Evolutionary conservation across 2,888 invertebrate genomes (phyloP).

Genomic region (Ischnus inquisitorius): DNA sequence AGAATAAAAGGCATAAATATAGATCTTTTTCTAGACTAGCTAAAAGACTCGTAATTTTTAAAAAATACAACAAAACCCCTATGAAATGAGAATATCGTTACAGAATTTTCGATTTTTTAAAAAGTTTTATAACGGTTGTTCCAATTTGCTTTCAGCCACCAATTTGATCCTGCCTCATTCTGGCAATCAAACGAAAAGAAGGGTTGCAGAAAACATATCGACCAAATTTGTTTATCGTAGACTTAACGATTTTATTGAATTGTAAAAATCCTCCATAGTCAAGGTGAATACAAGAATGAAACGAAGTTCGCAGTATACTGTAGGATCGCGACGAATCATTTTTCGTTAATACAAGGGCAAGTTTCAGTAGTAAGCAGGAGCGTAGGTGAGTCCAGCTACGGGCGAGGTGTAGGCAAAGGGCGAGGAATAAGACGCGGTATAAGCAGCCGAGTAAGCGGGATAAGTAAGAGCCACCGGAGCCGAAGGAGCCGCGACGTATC

Average conservation of each 20-base stretch:
- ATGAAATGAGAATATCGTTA: too few relatives aligned
- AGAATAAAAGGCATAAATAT: too few relatives aligned
- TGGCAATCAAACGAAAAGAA: too few relatives aligned
- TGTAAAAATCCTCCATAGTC: constrained; percentile 12
- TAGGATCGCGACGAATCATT: not conserved
- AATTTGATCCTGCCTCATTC: too few relatives aligned
- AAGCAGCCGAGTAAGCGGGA: constrained; percentile 77
- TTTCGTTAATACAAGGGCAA: not conserved
- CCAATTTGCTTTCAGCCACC: too few relatives aligned
- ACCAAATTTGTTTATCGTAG: not conserved
- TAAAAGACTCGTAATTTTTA: too few relatives aligned
- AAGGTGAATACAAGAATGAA: constrained; percentile 12
- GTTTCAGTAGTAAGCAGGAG: constrained; percentile 71
- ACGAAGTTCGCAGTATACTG: not conserved
- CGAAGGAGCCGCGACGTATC: constrained; percentile 71
- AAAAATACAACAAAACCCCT: too few relatives aligned
- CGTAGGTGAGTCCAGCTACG: constrained; percentile 78
- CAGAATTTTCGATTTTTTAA: too few relatives aligned
- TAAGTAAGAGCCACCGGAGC: constrained; percentile 74
- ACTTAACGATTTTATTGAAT: constrained; percentile 59
- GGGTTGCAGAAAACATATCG: too few relatives aligned
- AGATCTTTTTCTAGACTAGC: too few relatives aligned
- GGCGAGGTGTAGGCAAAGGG: constrained; percentile 81
- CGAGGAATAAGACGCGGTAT: constrained; percentile 79
- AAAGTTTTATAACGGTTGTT: too few relatives aligned